These are phyloP conservation scores for Perizoma affinitatum DNA, from an alignment of 2,888 invertebrate species.

Conservation along the genomic window DNA sequence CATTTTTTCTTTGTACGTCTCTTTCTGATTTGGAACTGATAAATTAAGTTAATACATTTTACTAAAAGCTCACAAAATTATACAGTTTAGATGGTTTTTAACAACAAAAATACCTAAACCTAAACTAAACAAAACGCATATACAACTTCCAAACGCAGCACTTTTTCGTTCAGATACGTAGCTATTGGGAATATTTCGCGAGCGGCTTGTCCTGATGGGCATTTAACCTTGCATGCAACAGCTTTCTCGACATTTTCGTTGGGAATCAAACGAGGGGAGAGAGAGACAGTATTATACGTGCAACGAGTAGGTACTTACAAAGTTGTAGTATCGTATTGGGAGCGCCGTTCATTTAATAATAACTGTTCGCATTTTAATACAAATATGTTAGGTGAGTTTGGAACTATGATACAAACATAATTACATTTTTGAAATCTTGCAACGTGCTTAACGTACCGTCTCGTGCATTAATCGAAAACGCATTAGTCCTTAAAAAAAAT, in stretches of 20 bases:
- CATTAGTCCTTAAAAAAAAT: too few species aligned
- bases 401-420: not conserved
- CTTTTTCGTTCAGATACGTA: constrained; percentile 20
- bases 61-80: not conserved
- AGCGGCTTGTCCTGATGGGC: constrained; percentile 21
- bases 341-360: constrained; percentile 8
- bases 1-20: too few species aligned
- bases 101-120: not conserved
- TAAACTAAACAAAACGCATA: not conserved
- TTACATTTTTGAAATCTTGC: too few species aligned
- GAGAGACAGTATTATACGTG: constrained; percentile 11
- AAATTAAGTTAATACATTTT: too few species aligned
- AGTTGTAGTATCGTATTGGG: constrained; percentile 7
- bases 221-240: constrained; percentile 27
- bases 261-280: constrained; percentile 16
- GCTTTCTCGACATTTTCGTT: constrained; percentile 21
- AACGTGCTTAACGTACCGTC: too few species aligned
- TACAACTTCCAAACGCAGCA: not conserved
- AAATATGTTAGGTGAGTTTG: constrained; percentile 18
- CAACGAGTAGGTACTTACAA: constrained; percentile 10
- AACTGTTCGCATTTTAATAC: constrained; percentile 14
- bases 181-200: constrained; percentile 22
- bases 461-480: too few species aligned
- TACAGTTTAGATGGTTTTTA: not conserved
- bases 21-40: too few species aligned